Evolutionary conservation across 2,797 vertebrate species (phyloP).

Genomic region (Eulemur albifrons): DNA sequence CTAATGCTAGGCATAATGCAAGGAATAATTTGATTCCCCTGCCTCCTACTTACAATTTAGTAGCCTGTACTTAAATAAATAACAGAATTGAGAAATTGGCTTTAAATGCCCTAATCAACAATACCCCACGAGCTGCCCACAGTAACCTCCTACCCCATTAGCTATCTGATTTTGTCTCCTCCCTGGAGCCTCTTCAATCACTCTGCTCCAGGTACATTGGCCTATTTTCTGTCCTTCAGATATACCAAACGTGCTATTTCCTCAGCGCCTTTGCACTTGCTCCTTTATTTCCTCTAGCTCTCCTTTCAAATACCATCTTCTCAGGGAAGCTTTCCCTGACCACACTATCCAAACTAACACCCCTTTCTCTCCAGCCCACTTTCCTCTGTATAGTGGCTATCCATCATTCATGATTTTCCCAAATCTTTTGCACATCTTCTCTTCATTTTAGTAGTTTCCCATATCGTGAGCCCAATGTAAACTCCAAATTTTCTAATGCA

Average conservation of each 20-base stretch:
- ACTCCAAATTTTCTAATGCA: not conserved
- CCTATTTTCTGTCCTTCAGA: not conserved
- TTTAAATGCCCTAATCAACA: not conserved
- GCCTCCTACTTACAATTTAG: not conserved
- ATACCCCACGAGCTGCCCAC: not conserved
- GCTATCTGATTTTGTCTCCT: not conserved
- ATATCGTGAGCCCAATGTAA: not conserved
- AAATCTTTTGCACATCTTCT: not conserved
- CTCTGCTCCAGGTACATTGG: not conserved
- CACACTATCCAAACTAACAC: not conserved
- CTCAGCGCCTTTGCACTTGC: not conserved
- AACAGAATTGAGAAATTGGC: not conserved
- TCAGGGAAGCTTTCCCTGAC: not conserved
- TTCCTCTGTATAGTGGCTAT: not conserved
- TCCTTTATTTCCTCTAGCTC: not conserved
- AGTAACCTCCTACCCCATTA: not conserved
- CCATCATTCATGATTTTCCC: not conserved
- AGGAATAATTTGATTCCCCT: not conserved
- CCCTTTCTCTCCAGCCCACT: not conserved
- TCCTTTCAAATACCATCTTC: not conserved
- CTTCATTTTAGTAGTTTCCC: not conserved
- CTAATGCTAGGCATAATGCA: not conserved
- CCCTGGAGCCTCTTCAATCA: not conserved
- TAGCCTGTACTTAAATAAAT: not conserved
- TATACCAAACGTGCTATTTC: not conserved